These are phyloP conservation scores for Halcyon badia DNA, from an alignment of 2,797 vertebrate genomes.

Conservation along the genomic window DNA sequence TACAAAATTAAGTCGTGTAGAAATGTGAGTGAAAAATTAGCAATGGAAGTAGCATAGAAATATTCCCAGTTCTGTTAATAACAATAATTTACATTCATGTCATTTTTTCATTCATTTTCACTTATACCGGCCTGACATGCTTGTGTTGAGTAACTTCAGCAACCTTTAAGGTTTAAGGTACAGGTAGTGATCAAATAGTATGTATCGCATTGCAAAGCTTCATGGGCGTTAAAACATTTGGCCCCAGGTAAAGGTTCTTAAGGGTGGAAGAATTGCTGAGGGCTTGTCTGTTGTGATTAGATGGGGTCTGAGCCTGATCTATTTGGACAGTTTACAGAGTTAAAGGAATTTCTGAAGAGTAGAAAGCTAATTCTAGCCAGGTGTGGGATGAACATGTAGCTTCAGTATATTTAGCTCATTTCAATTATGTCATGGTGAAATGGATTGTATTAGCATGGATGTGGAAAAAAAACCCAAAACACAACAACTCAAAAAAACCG, in stretches of 20 bases:
- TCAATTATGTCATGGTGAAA: not conserved
- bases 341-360: not conserved
- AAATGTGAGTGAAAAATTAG: not conserved
- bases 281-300: not conserved
- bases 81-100: not conserved
- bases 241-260: not conserved
- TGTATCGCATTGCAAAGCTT: not conserved
- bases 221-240: not conserved
- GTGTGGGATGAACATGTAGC: not conserved
- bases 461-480: not conserved
- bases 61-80: not conserved
- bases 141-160: not conserved
- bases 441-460: not conserved
- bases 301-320: not conserved
- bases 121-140: not conserved
- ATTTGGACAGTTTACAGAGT: not conserved
- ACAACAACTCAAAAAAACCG: no score
- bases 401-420: not conserved
- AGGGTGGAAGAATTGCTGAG: fast-evolving
- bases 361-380: not conserved
- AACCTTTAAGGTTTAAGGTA: not conserved
- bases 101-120: not conserved
- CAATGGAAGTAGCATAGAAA: not conserved
- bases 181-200: not conserved
- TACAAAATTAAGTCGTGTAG: not conserved